Evolutionary conservation across 2,113 vertebrate species (phyloP), one percentile per base, ranked within the genome.

Genomic region (Platysternon megacephalum): DNA sequence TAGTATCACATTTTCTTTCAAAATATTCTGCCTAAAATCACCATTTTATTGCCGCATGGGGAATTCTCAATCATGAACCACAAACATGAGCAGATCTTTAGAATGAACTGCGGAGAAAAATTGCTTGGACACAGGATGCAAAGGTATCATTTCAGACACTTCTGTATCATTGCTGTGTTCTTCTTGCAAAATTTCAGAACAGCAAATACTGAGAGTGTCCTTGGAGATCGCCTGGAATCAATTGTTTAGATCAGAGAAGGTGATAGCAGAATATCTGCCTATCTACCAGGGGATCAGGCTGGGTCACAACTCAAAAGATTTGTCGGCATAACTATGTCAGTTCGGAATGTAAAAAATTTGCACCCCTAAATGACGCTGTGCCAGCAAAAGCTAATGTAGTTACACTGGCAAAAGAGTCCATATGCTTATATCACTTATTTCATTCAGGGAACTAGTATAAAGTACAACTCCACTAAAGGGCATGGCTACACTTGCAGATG

Each of bases 21-120:
- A 85, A 80, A 86, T n/a, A 46, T 21, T 58, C 44, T 72, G 22
- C 83, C 88, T 86, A 11, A 90, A 90, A 85, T 85, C 35, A 91
- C 44, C 51, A 29, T 3, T 13, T 85, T 42, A 46, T 16, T 86
- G 61, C 10, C 87, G 76, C 42, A 46, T 46, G 26, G 42, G 42
- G 12, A 26, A 21, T n/a, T 39, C 65, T 17, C 65, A 72, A 46
- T 39, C 39, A 39, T 28, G 12, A 78, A 46, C 42, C 39, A 44
- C 22, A 46, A 46, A 74, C 21, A 74, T 24, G 68, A 74, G 17
- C 68, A 21, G n/a, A 74, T 74, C n/a, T 22, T 4, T 10, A 24
- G n/a, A 74, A n/a, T 74, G 68, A 74, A 74, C 68, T 22, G 39
- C 2, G 2, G 19, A 74, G 35, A n/a, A 42, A 74, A 74, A 22